A percentile compares a stretch with the other conserved stretches of the same genome.
phyloP scores from a whole-genome alignment of 2,113 vertebrate genomes.

The Cheirogaleus medius region DNA sequence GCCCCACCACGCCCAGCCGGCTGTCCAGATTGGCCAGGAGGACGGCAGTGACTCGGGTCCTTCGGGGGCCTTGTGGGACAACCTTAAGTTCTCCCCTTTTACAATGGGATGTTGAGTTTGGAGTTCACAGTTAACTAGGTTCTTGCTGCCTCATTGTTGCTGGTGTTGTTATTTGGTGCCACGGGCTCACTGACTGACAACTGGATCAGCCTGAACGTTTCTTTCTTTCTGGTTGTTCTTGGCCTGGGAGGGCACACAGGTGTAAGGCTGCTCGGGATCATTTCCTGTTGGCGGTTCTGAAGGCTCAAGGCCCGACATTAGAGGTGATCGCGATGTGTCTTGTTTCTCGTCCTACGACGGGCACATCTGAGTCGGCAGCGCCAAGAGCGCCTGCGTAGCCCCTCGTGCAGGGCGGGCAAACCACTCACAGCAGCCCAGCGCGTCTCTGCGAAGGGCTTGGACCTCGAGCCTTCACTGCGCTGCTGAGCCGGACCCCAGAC shows the following conservation, averaged over 20 bases:
- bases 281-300: background rate
- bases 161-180: background rate
- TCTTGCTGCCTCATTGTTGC: background rate
- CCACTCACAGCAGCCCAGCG: background rate
- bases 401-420: no score
- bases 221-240: background rate
- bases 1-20: accelerated
- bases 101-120: background rate
- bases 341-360: accelerated
- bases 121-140: no score
- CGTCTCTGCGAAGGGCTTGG: accelerated
- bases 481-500: background rate
- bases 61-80: background rate
- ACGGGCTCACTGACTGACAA: background rate
- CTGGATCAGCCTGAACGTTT: background rate
- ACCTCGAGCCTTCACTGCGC: accelerated
- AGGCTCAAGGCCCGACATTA: background rate
- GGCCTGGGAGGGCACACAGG: background rate
- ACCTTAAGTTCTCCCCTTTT: background rate
- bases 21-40: background rate
- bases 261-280: background rate
- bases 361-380: accelerated
- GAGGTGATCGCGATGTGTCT: background rate
- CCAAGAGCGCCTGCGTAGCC: accelerated
- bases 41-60: background rate